Evolutionary conservation across 2,113 vertebrate species (phyloP), one percentile per base, ranked within the genome.

Genomic region (Phoenicopterus ruber): DNA sequence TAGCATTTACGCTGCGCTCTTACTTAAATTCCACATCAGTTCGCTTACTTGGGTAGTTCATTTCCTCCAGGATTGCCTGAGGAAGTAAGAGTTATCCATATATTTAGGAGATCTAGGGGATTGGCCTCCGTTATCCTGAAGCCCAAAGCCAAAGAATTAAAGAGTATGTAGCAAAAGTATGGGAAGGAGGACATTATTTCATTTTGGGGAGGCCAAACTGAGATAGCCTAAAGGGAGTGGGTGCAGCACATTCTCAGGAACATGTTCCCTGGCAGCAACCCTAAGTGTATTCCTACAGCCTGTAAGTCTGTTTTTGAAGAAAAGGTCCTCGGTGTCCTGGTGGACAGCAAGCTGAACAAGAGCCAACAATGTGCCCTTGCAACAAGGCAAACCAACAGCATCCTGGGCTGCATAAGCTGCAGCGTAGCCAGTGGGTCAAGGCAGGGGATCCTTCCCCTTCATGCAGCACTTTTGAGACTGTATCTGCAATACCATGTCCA

Each of bases 401-500:
- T 24, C 34, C 40, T 65, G 72, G 31, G 20, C 38, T 42, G 25
- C 49, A 28, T 0, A 3, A 82, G 50, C 6, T 70, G 74, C 61
- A 58, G 50, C 36, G 25, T 3, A 49, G 32, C 25, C 74, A 73
- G n/a, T 1, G 5, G 18, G 24, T 17, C 52, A 52, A 69, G 31
- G n/a, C 28, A 86, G 38, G 21, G 20, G 16, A 32, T 32, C 52
- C 9, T 50, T 50, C 10, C 74, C 19, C n/a, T 86, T 67, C 69
- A 17, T 3, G 1, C 38, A 80, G 47, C 0, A 1, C 17, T 83
- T 77, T 32, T 38, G 52, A 50, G 58, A 44, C 21, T 0, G 0
- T 34, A 32, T 34, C 55, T 71, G 42, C 26, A 79, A 21, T 20
- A 4, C 17, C 7, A 3, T 6, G 31, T 11, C 40, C 19, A 42